Base-by-base conservation (phyloP, 2,113 vertebrate species). In the Pardalotus punctatus region DNA sequence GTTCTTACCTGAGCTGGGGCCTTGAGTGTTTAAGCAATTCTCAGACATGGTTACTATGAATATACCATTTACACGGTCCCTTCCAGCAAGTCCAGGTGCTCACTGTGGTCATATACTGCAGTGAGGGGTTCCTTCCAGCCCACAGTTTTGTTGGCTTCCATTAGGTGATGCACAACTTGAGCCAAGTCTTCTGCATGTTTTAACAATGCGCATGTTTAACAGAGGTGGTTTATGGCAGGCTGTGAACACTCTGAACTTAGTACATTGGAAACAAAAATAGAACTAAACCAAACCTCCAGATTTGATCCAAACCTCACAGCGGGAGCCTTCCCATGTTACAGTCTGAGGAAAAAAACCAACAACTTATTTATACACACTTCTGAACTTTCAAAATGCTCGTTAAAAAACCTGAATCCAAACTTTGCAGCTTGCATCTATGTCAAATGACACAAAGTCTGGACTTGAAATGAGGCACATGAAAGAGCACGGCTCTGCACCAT, bases 271-370 rank as follows among this genome's bases (percentile, higher is more conserved):
- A 93, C 58, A 91, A 93, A 96, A 96, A 86, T 67, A 95, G 83
- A 92, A 73, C 54, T 56, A 50, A 87, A 89, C 66, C 50, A 77
- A 95, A 94, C 56, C 40, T 61, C 25, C 51, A 77, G 28, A 56
- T 77, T 21, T 77, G 43, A 79, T 95, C 90, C 92, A 96, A 97
- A 93, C 42, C 83, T 95, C 86, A 56, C 88, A 92, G 88, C 13
- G 38, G 88, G 67, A 94, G n/a, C 22, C 22, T 79, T 88, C 64
- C 86, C 61, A 40, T 81, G 61, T 93, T 82, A 78, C 56, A 66
- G 66, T 67, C 81, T 77, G 53, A 29, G 53, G 27, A 0, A 31
- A 33, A 74, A 72, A 50, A 4, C 0, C 28, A 77, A 36, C 18
- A 43, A 29, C 36, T 67, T 79, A 36, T 36, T 71, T 81, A 62